Evolutionary conservation across 2,888 invertebrate genomes (phyloP), one percentile per base, ranked within the genome.

Genomic region (Cerastis leucographa): DNA sequence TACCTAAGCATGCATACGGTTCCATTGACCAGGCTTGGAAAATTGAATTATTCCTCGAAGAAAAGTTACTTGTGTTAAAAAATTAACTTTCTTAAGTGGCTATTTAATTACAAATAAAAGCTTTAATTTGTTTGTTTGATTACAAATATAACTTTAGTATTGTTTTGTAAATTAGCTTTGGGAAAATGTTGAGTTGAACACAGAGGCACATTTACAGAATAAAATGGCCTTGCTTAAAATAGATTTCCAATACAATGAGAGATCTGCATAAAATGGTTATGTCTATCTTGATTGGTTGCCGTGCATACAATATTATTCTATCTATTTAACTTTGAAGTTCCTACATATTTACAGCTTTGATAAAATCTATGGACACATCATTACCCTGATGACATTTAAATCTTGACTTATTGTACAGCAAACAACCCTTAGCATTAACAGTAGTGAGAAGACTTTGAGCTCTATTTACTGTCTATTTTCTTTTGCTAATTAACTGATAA

Each of bases 291-390:
- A 46, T 46, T 14, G 3, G 44, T 5, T 46, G 44, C 1, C 11
- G 44, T 11, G 11, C 11, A 44, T 44, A 44, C 44, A 51, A 22
- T 54, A 54, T n/a, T n/a, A n/a, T 54, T 54, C 11, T 54, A 19
- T 54, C n/a, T 54, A 54, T 54, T 54, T n/a, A 12, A 64, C 22
- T 7, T 44, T 14, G 14, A 29, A 29, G 17, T 35, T 22, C 19
- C 3, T 51, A 51, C 8, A 51, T 22, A 51, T 51, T 8, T 22
- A 51, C 49, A 51, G 49, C 22, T 49, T 5, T 61, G 22, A 25
- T 46, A 19, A 76, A 67, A 65, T 76, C 17, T 59, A 49, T 14
- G 9, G 5, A 29, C 65, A 65, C 17, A 54, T 54, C 8, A 25
- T 64, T 75, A 40, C 17, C 40, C 2, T 17, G 35, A 29, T 14